Evolutionary conservation across 2,113 vertebrate species (phyloP).

Genomic region (Neoarius graeffei): DNA sequence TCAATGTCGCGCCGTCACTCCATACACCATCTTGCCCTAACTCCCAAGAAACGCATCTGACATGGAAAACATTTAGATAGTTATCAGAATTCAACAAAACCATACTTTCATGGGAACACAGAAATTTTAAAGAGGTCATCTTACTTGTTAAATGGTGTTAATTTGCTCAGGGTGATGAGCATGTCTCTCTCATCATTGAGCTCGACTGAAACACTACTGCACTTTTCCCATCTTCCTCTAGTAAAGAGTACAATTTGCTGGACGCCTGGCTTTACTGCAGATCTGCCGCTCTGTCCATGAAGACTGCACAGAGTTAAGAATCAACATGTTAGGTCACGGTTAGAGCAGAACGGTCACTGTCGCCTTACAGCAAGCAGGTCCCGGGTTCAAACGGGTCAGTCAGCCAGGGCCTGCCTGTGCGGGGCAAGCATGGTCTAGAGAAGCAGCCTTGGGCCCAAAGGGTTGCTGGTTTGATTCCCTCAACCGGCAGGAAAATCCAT

Average conservation of each 20-base stretch:
- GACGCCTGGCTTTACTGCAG: conserved; percentile 60
- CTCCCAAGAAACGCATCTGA: conserved; percentile 75
- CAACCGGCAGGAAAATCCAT: too few species aligned
- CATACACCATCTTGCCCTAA: conserved; percentile 72
- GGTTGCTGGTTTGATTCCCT: too few species aligned
- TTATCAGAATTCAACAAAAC: background rate
- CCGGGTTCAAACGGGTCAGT: too few species aligned
- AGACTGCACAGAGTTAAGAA: background rate
- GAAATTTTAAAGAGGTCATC: background rate
- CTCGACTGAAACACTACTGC: conserved; percentile 67
- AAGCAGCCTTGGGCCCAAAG: too few species aligned
- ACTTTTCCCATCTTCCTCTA: conserved; percentile 68
- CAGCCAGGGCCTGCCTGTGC: too few species aligned
- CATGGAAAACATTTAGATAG: background rate
- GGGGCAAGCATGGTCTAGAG: too few species aligned
- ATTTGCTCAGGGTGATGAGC: conserved; percentile 69
- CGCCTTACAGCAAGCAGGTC: too few species aligned
- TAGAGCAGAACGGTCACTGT: too few species aligned
- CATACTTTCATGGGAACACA: background rate
- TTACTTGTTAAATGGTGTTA: conserved; percentile 74
- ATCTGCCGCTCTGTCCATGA: conserved; percentile 18
- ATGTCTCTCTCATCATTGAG: conserved; percentile 61
- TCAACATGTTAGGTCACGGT: background rate
- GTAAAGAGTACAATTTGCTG: conserved; percentile 75
- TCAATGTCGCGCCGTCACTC: conserved; percentile 62